These are phyloP conservation scores for Pseudorasbora parva DNA, from an alignment of 2,113 vertebrate genomes.

Conservation along the genomic window DNA sequence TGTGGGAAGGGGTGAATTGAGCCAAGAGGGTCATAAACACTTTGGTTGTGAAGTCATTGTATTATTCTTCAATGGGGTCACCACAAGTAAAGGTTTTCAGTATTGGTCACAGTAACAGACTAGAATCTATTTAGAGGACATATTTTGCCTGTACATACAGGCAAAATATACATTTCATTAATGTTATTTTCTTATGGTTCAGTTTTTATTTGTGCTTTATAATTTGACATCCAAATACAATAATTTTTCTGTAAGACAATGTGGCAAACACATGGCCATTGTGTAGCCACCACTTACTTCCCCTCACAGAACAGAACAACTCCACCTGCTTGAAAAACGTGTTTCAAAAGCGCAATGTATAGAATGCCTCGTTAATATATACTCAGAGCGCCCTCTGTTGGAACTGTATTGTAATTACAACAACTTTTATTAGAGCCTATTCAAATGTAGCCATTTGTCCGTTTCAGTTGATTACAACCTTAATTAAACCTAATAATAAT, in stretches of 20 bases:
- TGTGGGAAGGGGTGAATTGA: conserved; percentile 22
- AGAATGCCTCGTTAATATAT: not conserved
- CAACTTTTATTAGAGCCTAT: not conserved
- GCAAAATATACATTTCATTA: not conserved
- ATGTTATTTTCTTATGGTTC: not conserved
- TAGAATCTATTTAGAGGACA: not conserved
- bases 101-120: conserved; percentile 20
- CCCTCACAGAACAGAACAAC: not conserved
- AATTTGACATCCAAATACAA: not conserved
- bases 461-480: not conserved
- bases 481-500: too few relatives aligned
- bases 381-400: conserved; percentile 35
- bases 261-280: conserved; percentile 3
- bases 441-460: not conserved
- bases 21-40: conserved; percentile 53
- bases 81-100: conserved; percentile 53
- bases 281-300: not conserved
- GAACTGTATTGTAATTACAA: not conserved
- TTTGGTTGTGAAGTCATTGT: conserved; percentile 61
- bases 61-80: conserved; percentile 66
- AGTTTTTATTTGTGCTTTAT: not conserved
- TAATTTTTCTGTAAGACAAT: not conserved
- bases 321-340: not conserved
- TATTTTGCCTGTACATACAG: not conserved
- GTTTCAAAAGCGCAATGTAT: not conserved